Percentiles rank a stretch among this genome's conserved stretches.
These are phyloP conservation scores for Champsocephalus esox DNA, from an alignment of 2,797 vertebrate genomes.

Conservation along the genomic window DNA sequence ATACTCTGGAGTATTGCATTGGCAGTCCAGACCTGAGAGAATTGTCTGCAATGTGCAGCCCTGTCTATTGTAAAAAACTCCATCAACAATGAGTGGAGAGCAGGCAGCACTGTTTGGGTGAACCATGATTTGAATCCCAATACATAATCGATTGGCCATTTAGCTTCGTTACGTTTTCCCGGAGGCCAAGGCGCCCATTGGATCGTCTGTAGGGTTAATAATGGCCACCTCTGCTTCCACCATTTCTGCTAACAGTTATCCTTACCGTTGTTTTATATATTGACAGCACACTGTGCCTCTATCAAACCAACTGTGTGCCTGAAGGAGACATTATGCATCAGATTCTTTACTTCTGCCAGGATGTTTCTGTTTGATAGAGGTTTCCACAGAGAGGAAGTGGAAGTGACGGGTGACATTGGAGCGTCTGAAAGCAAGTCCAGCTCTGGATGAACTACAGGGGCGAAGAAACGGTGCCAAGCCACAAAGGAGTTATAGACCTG, in stretches of 20 bases:
- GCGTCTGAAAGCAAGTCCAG: conserved; percentile 37
- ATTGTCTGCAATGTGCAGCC: not conserved
- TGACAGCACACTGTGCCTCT: not conserved
- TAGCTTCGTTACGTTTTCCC: not conserved
- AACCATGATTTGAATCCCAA: not conserved
- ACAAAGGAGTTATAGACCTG: conserved; percentile 39
- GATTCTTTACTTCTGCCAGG: not conserved
- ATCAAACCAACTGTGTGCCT: not conserved
- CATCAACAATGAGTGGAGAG: not conserved
- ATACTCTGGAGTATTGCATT: conserved; percentile 1
- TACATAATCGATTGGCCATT: not conserved
- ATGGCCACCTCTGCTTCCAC: not conserved
- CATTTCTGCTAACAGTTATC: not conserved
- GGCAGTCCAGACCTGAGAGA: conserved; percentile 9
- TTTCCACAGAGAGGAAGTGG: conserved; percentile 14
- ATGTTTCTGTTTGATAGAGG: conserved; percentile 19
- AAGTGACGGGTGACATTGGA: conserved; percentile 29
- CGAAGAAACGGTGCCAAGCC: conserved; percentile 35
- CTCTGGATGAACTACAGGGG: conserved; percentile 41
- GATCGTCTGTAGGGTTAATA: not conserved
- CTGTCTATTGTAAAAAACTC: not conserved
- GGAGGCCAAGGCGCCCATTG: not conserved
- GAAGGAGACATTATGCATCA: not conserved
- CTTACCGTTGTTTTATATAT: not conserved
- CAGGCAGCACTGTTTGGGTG: not conserved